Conservation (phyloP, 2,797 vertebrate species). For the Morus bassanus region DNA sequence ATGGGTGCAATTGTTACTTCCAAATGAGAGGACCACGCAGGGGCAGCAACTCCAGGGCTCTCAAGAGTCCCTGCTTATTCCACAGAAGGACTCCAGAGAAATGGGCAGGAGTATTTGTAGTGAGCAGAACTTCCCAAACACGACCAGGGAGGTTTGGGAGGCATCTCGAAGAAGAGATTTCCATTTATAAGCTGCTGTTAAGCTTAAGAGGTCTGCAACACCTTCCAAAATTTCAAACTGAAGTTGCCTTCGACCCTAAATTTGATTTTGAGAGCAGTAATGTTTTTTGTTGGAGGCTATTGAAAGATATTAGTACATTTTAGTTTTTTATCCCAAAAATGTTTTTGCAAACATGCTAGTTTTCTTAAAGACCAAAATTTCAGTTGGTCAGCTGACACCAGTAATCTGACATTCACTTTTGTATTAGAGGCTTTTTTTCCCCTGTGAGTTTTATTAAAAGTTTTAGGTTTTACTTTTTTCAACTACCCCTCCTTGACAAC, state of each 20-base stretch:
- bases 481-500: neutral
- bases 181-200: neutral
- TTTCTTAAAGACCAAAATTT: neutral
- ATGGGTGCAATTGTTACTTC: neutral
- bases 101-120: neutral
- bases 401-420: neutral
- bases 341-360: neutral
- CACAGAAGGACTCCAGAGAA: neutral
- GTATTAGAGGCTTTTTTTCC: neutral
- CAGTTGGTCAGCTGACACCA: neutral
- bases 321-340: neutral
- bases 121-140: neutral
- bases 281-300: neutral
- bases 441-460: neutral
- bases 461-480: constrained; percentile 13
- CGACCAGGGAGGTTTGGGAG: neutral
- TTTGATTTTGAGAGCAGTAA: neutral
- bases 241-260: neutral
- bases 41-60: neutral
- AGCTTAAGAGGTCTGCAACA: neutral
- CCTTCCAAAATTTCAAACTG: neutral
- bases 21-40: neutral
- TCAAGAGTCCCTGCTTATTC: neutral
- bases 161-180: neutral
- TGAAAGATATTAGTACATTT: neutral